Evolutionary conservation across 2,797 vertebrate genomes (phyloP).

Genomic region (Catamblyrhynchus diadema): DNA sequence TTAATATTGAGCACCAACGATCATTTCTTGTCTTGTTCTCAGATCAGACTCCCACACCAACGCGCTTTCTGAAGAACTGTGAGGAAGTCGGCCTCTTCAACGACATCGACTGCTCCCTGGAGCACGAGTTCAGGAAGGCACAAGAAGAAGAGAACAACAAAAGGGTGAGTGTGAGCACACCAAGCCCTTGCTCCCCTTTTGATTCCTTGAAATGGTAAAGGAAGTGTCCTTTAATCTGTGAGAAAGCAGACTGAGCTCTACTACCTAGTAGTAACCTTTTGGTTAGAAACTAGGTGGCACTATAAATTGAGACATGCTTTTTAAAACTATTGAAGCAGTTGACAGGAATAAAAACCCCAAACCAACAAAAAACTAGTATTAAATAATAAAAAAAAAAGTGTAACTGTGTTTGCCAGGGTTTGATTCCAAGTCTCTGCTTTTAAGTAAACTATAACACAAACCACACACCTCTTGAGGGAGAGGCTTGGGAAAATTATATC

Average conservation of each 20-base stretch:
- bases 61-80: slow-evolving; percentile 98
- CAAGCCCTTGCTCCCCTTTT: neutral
- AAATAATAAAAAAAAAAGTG: neutral
- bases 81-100: slow-evolving; percentile 98
- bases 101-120: slow-evolving; percentile 95
- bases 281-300: slow-evolving; percentile 15
- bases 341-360: neutral
- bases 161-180: slow-evolving; percentile 81
- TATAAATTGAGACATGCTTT: neutral
- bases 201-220: neutral
- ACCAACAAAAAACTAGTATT: neutral
- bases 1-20: neutral
- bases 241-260: neutral
- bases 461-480: slow-evolving; percentile 29
- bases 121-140: slow-evolving; percentile 96
- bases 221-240: neutral
- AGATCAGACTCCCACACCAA: slow-evolving; percentile 98
- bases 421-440: neutral
- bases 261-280: neutral
- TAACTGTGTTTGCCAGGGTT: neutral
- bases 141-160: slow-evolving; percentile 97
- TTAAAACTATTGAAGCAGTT: neutral
- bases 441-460: slow-evolving; percentile 31
- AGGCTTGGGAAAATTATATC: slow-evolving; percentile 4
- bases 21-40: slow-evolving; percentile 43